phyloP scores from a whole-genome alignment of 2,113 vertebrate species.

The Manacus vitellinus region DNA sequence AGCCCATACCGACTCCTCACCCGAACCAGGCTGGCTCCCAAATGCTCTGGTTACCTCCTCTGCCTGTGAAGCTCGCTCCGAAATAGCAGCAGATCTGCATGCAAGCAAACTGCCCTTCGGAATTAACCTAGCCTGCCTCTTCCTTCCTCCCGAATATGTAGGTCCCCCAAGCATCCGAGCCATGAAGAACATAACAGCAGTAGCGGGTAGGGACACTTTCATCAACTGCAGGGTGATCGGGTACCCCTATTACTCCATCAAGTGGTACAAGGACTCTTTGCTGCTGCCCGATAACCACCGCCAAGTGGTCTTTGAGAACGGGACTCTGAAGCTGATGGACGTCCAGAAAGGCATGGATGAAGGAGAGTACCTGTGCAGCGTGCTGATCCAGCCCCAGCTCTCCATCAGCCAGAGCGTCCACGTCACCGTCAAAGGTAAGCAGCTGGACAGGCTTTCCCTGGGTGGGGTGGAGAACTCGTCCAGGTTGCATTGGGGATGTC shows the following conservation, averaged over 20 bases:
- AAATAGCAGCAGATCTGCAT: conserved; percentile 39
- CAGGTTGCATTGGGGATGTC: accelerated
- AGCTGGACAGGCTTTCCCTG: neutral
- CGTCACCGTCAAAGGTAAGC: conserved; percentile 94
- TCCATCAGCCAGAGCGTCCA: conserved; percentile 97
- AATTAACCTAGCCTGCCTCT: conserved; percentile 73
- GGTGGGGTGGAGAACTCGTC: accelerated
- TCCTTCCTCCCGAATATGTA: conserved; percentile 60
- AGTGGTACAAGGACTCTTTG: conserved; percentile 96
- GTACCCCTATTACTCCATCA: conserved; percentile 99
- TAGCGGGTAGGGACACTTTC: conserved; percentile 95
- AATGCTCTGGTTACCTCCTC: neutral
- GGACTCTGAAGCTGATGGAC: conserved; percentile 94
- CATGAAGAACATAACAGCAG: conserved; percentile 96
- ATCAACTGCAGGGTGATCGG: conserved; percentile 99
- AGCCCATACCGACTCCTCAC: neutral
- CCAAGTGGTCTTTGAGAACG: conserved; percentile 97
- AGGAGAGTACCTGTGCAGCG: conserved; percentile 95
- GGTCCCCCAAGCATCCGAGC: conserved; percentile 94
- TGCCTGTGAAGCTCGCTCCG: neutral
- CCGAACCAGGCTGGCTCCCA: neutral
- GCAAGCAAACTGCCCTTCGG: conserved; percentile 2
- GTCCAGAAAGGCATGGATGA: conserved; percentile 99
- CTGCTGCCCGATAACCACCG: conserved; percentile 97
- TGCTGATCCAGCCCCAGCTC: conserved; percentile 95